phyloP scores from a whole-genome alignment of 2,113 vertebrate species.

The Indicator maculatus region DNA sequence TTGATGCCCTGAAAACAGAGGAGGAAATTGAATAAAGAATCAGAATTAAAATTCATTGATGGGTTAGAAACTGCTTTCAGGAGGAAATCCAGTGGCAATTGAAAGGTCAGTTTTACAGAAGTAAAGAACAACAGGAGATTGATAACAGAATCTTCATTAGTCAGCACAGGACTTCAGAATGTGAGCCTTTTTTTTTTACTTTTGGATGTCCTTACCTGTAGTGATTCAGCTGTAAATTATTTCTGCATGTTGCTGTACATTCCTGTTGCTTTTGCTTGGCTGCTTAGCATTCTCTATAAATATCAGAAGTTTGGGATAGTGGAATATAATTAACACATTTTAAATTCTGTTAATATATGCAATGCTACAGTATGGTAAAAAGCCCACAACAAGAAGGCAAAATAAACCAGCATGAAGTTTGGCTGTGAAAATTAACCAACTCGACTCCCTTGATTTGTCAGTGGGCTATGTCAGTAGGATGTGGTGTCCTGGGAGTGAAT shows the following conservation, averaged over 20 bases:
- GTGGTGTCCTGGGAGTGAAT: background rate
- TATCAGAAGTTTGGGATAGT: background rate
- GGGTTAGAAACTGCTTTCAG: background rate
- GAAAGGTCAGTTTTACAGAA: background rate
- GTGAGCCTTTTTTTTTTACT: background rate
- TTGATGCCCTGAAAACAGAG: background rate
- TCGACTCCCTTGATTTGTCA: background rate
- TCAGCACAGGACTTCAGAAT: background rate
- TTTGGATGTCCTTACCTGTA: background rate
- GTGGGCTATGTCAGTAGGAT: background rate
- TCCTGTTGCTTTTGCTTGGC: background rate
- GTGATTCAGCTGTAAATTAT: background rate
- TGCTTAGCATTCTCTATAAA: background rate
- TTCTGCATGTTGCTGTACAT: background rate
- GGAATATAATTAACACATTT: background rate
- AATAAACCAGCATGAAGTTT: background rate
- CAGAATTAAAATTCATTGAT: background rate
- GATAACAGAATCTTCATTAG: background rate
- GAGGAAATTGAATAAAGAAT: background rate
- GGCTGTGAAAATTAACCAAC: background rate
- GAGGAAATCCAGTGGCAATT: background rate
- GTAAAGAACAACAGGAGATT: background rate
- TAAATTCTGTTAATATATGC: background rate
- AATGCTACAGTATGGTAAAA: background rate
- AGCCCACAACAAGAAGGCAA: background rate